Evolutionary conservation across 2,797 vertebrate genomes (phyloP), one percentile per base, ranked within the genome.

Genomic region (Cyclura pinguis): DNA sequence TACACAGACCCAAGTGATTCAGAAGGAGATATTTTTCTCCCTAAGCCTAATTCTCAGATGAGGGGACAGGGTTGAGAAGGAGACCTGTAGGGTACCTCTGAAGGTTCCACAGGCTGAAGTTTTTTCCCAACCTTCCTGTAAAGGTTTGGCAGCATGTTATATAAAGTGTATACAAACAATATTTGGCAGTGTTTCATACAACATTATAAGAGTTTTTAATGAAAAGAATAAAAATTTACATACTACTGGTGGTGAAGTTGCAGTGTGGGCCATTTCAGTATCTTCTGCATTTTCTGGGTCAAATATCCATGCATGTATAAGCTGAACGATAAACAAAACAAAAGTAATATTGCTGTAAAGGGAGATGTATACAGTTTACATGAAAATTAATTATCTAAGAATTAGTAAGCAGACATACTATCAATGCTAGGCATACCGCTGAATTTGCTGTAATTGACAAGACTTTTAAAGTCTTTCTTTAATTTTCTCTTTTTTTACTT

Each of bases 281-380:
- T 16, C 0, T 59, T 81, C 55, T 84, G 94, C 86, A 20, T 85
- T 95, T 96, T 95, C 94, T 76, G 96, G 93, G 93, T 95, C 91
- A 1, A 80, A 93, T 22, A 93, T 7, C 91, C 93, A 96, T 77
- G 94, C 5, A 55, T 50, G 10, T 6, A 96, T 0, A 83, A 20
- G 0, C 92, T 94, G 77, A 20, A 64, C 92, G 92, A 89, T 62
- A 22, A 88, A 89, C 88, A 3, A 29, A 1, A 3, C 24, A 2
- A 59, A 27, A 8, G 24, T 42, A 14, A 29, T 73, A 59, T 82
- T 55, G 8, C n/a, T 88, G 64, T 5, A 80, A 52, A 88, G 47
- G 13, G 84, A 50, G 42, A 74, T 3, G 9, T 89, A 16, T 47
- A 55, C 24, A 14, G 24, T 57, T 80, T 29, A 42, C 9, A 89